Evolutionary conservation across 2,888 invertebrate species (phyloP), one percentile per base, ranked within the genome.

Genomic region (Dryadula phaetusa): DNA sequence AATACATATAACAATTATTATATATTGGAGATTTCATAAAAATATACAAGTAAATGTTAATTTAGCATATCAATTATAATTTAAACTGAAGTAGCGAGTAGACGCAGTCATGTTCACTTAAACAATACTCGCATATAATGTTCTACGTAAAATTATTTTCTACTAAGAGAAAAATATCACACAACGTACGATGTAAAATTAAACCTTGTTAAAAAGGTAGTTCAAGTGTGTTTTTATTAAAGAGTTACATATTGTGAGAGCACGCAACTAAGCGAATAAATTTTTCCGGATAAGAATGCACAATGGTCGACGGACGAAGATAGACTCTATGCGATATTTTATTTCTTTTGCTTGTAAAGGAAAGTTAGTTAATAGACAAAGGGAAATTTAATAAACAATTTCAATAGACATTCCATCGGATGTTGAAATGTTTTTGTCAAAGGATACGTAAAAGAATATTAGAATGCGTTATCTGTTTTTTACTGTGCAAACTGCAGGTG

Each of bases 351-450:
- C 37, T 20, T 1, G 14, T 14, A 34, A 14, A 54, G 20, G 20
- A 56, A 37, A 56, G 20, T 56, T 25, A 40, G 40, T 22, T 40
- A 25, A 40, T 25, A 25, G 2, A 40, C 40, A 16, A n/a, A 16
- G 32, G 16, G 10, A 32, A 52, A 32, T 52, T 49, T 49, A 16
- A 14, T 28, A 49, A 49, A 49, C 49, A 49, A 49, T 49, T 49
- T 52, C 56, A 16, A 25, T 56, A 25, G 22, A 25, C 8, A 22
- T 56, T 22, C 25, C 4, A 22, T 1, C 22, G 25, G 2, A 10
- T 40, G n/a, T 25, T 40, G n/a, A 22, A 56, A 56, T 16, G 22
- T 65, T 32, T 40, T 60, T 60, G 49, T 60, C 49, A 65, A 60
- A 65, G 58, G 64, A 58, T 37, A 49, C 37, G 28, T 37, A 7